Conservation (phyloP, 2,113 vertebrate genomes). For the Macrotis lagotis region DNA sequence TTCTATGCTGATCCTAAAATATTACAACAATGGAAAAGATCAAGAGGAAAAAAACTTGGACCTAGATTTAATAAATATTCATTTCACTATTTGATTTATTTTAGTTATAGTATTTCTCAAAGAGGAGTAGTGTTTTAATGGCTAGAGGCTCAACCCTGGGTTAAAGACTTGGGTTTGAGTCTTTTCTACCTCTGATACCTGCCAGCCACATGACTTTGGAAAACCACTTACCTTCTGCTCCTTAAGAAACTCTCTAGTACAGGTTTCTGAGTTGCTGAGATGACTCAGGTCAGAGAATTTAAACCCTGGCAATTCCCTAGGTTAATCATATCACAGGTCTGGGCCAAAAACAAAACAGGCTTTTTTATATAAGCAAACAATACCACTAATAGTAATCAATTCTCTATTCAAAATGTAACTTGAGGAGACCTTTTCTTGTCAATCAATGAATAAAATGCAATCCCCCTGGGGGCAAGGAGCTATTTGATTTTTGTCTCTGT, state of each 20-base stretch:
- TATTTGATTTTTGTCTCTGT: not conserved
- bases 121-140: not conserved
- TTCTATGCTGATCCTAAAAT: not conserved
- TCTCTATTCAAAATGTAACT: not conserved
- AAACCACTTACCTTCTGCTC: not conserved
- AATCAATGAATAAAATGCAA: not conserved
- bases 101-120: not conserved
- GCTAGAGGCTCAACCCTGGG: not conserved
- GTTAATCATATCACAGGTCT: not conserved
- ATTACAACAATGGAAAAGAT: not conserved
- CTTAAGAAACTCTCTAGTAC: not conserved
- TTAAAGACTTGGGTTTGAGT: not conserved
- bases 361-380: not conserved
- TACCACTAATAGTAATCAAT: not conserved
- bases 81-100: not conserved
- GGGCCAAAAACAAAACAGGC: not conserved
- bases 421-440: not conserved
- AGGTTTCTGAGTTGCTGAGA: not conserved
- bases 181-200: not conserved
- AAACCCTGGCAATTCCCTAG: not conserved
- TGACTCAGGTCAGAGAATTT: not conserved
- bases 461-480: not conserved
- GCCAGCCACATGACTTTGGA: not conserved
- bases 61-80: not conserved
- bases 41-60: not conserved